Conservation (phyloP, 2,113 vertebrate species). For the Mesocricetus auratus region DNA sequence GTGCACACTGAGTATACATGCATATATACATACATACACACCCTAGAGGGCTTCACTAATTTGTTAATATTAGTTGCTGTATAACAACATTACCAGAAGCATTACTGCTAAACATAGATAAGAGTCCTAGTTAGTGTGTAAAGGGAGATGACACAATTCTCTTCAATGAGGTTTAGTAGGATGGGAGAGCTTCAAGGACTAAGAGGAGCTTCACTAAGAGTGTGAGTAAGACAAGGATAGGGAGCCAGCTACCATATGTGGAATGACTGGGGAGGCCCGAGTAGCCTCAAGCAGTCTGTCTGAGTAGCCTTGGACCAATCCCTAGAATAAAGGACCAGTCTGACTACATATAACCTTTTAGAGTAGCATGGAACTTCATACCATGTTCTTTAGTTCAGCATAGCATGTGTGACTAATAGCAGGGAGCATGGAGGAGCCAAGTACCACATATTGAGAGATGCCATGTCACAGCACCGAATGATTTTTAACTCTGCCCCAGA, state of each 20-base stretch:
- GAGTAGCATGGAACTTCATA: not conserved
- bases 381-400: not conserved
- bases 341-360: not conserved
- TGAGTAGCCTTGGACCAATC: not conserved
- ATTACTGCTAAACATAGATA: not conserved
- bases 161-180: not conserved
- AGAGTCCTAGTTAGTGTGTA: not conserved
- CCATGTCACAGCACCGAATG: not conserved
- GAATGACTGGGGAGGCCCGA: not conserved
- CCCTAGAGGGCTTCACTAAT: not conserved
- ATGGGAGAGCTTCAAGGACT: not conserved
- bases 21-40: no score
- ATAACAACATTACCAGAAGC: not conserved
- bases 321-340: not conserved
- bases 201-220: not conserved
- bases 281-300: not conserved
- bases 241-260: not conserved
- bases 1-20: rapidly evolving
- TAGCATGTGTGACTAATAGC: not conserved
- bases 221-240: not conserved
- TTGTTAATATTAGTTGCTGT: not conserved
- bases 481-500: not conserved
- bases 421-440: not conserved
- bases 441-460: not conserved
- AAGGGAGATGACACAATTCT: not conserved